Conservation (phyloP, 2,113 vertebrate species). For the Hyperoodon ampullatus region DNA sequence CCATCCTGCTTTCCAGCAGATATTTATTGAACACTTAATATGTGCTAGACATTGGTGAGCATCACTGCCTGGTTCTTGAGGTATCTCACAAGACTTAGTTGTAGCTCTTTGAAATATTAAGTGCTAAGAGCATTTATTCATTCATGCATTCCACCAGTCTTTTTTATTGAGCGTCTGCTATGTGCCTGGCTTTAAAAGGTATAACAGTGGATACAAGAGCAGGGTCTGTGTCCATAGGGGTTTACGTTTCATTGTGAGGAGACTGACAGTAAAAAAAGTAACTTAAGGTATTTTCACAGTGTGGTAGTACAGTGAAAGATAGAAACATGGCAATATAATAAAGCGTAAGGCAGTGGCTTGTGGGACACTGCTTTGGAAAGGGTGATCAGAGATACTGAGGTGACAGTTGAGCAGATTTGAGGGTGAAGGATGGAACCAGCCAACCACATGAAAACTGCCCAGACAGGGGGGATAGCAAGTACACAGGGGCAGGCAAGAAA, state of each 20-base stretch:
- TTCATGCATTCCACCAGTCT: not conserved
- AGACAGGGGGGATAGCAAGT: not conserved
- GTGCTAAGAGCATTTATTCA: not conserved
- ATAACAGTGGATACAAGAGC: not conserved
- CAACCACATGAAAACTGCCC: not conserved
- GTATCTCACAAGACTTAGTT: not conserved
- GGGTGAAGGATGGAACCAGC: not conserved
- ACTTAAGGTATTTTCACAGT: slow-evolving; percentile 6
- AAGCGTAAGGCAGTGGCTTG: not conserved
- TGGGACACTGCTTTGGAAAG: not conserved
- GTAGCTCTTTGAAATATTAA: not conserved
- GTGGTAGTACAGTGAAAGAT: not conserved
- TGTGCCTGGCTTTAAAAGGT: slow-evolving; percentile 12
- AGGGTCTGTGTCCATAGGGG: not conserved
- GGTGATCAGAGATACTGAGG: not conserved
- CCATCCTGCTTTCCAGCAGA: not conserved
- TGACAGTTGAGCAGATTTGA: not conserved
- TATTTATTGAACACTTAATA: slow-evolving; percentile 11
- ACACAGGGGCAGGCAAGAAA: not conserved
- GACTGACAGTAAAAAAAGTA: not conserved
- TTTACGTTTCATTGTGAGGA: not conserved
- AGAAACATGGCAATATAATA: not conserved
- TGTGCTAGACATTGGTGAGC: not conserved
- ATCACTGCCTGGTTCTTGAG: slow-evolving; percentile 4
- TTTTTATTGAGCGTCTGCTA: not conserved